phyloP scores from a whole-genome alignment of 2,888 invertebrate genomes.

The Temnothorax ravouxi region DNA sequence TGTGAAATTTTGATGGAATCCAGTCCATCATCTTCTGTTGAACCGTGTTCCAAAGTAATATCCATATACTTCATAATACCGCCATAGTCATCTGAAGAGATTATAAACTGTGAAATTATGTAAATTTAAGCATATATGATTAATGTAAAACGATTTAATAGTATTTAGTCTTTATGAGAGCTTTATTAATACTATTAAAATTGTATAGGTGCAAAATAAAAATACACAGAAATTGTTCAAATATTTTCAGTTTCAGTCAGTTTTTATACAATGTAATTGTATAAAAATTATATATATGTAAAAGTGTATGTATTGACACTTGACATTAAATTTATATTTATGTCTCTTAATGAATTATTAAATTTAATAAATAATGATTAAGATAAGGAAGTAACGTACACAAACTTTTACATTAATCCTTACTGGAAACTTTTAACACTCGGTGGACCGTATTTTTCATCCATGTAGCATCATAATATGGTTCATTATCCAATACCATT shows the following conservation, averaged over 20 bases:
- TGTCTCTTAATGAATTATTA: no score
- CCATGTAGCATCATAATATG: constrained; percentile 6
- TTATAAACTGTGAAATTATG: not conserved
- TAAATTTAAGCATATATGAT: not conserved
- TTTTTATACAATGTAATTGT: not conserved
- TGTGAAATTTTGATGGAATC: not conserved
- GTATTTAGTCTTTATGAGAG: not conserved
- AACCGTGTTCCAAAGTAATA: constrained; percentile 9
- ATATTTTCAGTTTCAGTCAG: no score
- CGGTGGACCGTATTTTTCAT: not conserved
- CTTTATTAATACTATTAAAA: not conserved
- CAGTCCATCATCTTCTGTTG: not conserved
- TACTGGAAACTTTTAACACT: not conserved
- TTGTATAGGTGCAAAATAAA: not conserved
- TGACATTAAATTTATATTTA: no score
- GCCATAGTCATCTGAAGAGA: not conserved
- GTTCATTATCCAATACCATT: not conserved
- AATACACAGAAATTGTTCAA: not conserved
- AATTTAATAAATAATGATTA: no score
- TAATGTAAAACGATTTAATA: not conserved
- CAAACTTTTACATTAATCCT: not conserved
- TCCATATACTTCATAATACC: constrained; percentile 1
- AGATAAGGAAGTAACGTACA: no score
- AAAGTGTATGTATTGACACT: no score
- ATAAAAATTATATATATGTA: no score